These are phyloP conservation scores for Rhogogaster chlorosoma DNA, from an alignment of 2,888 invertebrate species.

Conservation along the genomic window DNA sequence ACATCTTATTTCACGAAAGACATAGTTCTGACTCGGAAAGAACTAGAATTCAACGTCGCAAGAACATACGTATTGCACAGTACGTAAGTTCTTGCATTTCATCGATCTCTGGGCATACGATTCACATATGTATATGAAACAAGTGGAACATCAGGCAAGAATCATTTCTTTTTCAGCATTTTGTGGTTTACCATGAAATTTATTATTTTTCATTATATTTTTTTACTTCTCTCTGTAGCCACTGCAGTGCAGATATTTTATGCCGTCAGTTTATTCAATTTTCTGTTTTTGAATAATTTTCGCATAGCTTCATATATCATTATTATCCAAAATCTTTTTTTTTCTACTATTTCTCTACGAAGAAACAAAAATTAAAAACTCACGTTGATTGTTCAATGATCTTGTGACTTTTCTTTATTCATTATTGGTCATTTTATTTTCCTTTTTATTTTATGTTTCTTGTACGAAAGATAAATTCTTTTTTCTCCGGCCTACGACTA, in stretches of 20 bases:
- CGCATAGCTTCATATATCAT: background rate
- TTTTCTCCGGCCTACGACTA: background rate
- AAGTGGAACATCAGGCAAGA: background rate
- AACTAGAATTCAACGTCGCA: background rate
- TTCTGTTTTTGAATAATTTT: background rate
- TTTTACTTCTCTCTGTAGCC: no score
- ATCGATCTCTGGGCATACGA: constrained; percentile 4
- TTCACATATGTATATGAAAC: background rate
- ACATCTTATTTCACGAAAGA: constrained; percentile 40
- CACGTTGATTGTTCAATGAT: background rate
- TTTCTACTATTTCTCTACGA: no score
- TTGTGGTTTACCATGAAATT: background rate
- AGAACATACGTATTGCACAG: constrained; percentile 14
- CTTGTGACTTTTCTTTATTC: background rate
- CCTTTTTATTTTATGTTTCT: background rate
- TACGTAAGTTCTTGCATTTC: background rate
- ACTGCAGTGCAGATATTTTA: background rate
- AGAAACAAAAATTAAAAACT: background rate
- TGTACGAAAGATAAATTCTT: background rate
- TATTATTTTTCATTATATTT: background rate
- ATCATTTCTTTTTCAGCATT: background rate
- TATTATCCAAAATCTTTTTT: background rate
- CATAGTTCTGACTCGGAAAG: constrained; percentile 7
- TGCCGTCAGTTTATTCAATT: background rate
- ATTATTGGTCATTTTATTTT: background rate